Conservation (phyloP, 2,113 vertebrate genomes). For the Podiceps cristatus region DNA sequence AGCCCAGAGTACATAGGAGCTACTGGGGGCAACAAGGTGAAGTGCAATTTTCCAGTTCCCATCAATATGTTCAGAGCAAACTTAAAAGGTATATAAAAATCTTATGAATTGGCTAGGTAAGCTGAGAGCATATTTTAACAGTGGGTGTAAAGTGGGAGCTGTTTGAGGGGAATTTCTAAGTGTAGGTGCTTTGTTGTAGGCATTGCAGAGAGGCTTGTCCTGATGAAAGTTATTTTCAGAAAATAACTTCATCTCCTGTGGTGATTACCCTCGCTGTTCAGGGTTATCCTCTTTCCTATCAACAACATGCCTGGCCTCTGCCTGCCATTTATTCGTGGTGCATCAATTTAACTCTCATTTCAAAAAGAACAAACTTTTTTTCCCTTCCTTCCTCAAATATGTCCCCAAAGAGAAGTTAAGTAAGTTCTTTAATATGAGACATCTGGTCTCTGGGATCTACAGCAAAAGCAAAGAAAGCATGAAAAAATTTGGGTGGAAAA, state of each 20-base stretch:
- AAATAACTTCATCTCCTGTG: constrained; percentile 9
- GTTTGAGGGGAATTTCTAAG: background rate
- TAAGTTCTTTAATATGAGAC: constrained; percentile 33
- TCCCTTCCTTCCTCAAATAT: background rate
- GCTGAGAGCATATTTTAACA: background rate
- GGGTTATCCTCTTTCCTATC: background rate
- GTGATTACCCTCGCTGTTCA: background rate
- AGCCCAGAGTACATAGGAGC: background rate
- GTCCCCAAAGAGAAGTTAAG: background rate
- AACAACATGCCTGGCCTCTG: background rate
- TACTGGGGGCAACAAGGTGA: fast-evolving
- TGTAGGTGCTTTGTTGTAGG: background rate
- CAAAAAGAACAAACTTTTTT: background rate
- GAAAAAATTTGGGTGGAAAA: background rate
- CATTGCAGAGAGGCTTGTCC: background rate
- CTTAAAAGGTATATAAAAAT: background rate
- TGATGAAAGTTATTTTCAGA: background rate
- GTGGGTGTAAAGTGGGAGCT: background rate
- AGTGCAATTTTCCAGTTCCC: background rate
- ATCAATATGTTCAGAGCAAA: background rate
- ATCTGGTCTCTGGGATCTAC: constrained; percentile 30
- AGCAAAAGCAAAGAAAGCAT: constrained; percentile 26
- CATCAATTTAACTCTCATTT: background rate
- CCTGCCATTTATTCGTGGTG: background rate
- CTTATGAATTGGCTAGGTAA: background rate